Evolutionary conservation across 2,888 invertebrate genomes (phyloP).

Genomic region (Sarcophaga variegata): DNA sequence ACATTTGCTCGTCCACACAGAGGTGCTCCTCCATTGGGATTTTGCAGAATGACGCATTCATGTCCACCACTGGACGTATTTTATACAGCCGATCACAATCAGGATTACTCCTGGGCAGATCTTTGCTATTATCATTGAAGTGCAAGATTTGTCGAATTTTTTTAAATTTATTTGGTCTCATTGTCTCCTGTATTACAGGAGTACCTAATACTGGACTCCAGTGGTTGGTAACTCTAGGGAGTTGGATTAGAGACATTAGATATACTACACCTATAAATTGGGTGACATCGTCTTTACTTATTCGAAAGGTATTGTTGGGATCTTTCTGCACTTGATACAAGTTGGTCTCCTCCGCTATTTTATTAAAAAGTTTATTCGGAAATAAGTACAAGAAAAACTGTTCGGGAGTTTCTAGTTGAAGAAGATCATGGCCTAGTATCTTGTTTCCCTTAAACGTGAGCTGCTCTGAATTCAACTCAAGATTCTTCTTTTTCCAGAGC

Average conservation of each 20-base stretch:
- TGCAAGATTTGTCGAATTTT: too few relatives aligned
- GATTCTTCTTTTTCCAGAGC: constrained; percentile 7
- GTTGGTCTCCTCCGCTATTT: constrained; percentile 47
- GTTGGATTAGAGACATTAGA: constrained; percentile 59
- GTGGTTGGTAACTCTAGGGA: constrained; percentile 62
- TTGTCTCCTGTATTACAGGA: constrained; percentile 51
- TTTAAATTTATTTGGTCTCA: not conserved
- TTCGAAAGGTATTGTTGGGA: constrained; percentile 52
- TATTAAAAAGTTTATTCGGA: constrained; percentile 41
- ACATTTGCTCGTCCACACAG: constrained; percentile 40
- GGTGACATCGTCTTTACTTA: constrained; percentile 50
- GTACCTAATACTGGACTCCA: constrained; percentile 59
- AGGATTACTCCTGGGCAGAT: constrained; percentile 49
- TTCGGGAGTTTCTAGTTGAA: constrained; percentile 26
- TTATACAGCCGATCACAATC: constrained; percentile 52
- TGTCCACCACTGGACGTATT: constrained; percentile 46
- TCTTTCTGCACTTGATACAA: constrained; percentile 62
- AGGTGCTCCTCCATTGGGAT: constrained; percentile 42
- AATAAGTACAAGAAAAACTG: constrained; percentile 25
- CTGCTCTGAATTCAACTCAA: constrained; percentile 51
- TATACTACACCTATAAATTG: constrained; percentile 59
- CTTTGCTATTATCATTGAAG: constrained; percentile 26
- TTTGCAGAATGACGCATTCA: constrained; percentile 16
- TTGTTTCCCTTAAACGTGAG: constrained; percentile 26
- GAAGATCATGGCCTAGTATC: constrained; percentile 17